Percentiles rank a stretch among this genome's conserved stretches.
These are phyloP conservation scores for Stomatorhinus walkeri DNA, from an alignment of 2,797 vertebrate species.

Conservation along the genomic window DNA sequence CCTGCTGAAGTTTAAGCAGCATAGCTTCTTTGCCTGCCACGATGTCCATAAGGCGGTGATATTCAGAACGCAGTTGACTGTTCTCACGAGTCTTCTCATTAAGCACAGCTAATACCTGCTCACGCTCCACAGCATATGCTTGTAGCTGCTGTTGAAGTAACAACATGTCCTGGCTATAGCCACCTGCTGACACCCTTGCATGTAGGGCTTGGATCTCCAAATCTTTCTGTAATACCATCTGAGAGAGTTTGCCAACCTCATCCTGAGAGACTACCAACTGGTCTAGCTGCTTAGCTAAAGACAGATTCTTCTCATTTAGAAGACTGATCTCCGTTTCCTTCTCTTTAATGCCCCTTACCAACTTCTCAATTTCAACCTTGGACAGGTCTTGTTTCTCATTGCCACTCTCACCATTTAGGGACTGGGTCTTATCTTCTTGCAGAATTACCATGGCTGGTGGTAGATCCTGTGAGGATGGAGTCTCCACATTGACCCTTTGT, in stretches of 20 bases:
- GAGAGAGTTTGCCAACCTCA: constrained; percentile 85
- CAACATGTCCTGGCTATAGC: constrained; percentile 71
- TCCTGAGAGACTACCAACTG: constrained; percentile 75
- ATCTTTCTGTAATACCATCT: constrained; percentile 88
- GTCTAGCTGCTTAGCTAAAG: constrained; percentile 78
- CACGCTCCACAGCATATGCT: constrained; percentile 78
- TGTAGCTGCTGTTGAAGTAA: constrained; percentile 92
- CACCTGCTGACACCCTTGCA: constrained; percentile 64
- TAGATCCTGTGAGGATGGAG: constrained; percentile 38
- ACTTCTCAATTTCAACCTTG: constrained; percentile 82
- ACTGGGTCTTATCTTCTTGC: constrained; percentile 79
- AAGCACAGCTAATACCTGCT: constrained; percentile 82
- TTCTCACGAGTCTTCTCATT: constrained; percentile 94
- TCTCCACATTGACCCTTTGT: constrained; percentile 54
- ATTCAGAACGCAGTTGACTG: constrained; percentile 84
- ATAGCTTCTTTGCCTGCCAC: constrained; percentile 85
- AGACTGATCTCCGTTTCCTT: constrained; percentile 90
- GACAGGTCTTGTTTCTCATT: constrained; percentile 96
- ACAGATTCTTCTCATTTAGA: constrained; percentile 88
- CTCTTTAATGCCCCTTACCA: constrained; percentile 89
- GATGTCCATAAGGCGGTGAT: constrained; percentile 86
- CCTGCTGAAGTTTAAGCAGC: constrained; percentile 81
- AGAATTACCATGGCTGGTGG: constrained; percentile 65
- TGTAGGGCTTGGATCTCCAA: constrained; percentile 88
- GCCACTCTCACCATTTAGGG: constrained; percentile 77